Base-by-base conservation (phyloP, 2,113 vertebrate genomes). In the Ameiurus melas region DNA sequence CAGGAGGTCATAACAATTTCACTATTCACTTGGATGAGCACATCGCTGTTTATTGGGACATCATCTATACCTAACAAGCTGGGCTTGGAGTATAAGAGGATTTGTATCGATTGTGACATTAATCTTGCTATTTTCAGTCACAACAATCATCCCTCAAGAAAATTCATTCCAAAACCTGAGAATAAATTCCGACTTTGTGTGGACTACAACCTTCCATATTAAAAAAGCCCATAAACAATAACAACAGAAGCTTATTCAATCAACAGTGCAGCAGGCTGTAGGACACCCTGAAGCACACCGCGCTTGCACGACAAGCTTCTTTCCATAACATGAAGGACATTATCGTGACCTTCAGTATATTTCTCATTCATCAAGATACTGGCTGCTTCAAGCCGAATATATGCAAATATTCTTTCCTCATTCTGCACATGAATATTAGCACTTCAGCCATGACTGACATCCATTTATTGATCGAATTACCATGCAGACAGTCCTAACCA, bases 1-100 rank as follows among this genome's bases (percentile, higher is more conserved):
- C 86, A 89, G 82, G 88, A 91, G 88, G 90, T 91, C 90, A 91
- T 87, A 91, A 90, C 87, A 89, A 91, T 91, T 91, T 89, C 84
- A 47, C 88, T 71, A 57, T 89, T 88, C 88, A 89, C 86, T 91
- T 82, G 86, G 86, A 86, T 33, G 80, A 84, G 84, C 84, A 66
- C 85, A 89, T 71, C 85, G 83, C 88, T 77, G 77, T 88, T 89
- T 86, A 80, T 51, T 57, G 84, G 30, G 79, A 64, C 88, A 86
- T 84, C 90, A 85, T 81, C 68, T 64, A 68, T 55, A 77, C 81
- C 66, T 87, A 87, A 83, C 88, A 85, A 81, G 53, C 83, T 64
- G 68, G 85, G 86, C 85, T 62, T 85, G 87, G 62, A 57, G 60
- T 16, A 62, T 33, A 66, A 78, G 71, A 64, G 87, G 79, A 79